These are phyloP conservation scores for Caenorhabditis doughertyi DNA, from an alignment of 2,888 invertebrate species.

Conservation along the genomic window DNA sequence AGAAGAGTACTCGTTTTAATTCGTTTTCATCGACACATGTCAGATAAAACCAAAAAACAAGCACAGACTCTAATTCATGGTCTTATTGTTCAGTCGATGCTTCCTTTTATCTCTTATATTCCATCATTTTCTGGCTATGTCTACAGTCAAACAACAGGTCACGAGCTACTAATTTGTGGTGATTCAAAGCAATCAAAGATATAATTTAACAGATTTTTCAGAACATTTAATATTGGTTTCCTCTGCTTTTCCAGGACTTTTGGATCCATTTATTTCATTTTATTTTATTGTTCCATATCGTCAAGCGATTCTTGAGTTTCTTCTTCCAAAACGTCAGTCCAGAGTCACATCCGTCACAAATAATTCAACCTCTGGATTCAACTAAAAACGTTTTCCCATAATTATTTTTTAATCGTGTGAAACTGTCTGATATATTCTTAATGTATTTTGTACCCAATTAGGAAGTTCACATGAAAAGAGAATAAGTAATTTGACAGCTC, in stretches of 20 bases:
- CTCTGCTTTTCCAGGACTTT: slow-evolving; percentile 45
- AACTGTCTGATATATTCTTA: neutral
- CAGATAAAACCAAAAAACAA: slow-evolving; percentile 56
- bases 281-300: slow-evolving; percentile 63
- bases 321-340: slow-evolving; percentile 20
- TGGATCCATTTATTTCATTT: slow-evolving; percentile 61
- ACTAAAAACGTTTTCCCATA: slow-evolving; percentile 13
- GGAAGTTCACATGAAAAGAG: neutral
- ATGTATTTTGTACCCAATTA: slow-evolving; percentile 4
- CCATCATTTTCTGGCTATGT: slow-evolving; percentile 44
- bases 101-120: slow-evolving; percentile 48
- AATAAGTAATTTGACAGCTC: no score
- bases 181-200: neutral
- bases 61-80: slow-evolving; percentile 56
- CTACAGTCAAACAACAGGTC: slow-evolving; percentile 37
- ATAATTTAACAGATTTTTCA: neutral
- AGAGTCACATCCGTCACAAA: slow-evolving; percentile 28
- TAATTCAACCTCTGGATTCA: slow-evolving; percentile 37
- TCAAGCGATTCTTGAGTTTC: slow-evolving; percentile 41
- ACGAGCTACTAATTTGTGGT: slow-evolving; percentile 35
- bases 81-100: slow-evolving; percentile 46
- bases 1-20: slow-evolving; percentile 48
- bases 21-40: slow-evolving; percentile 53
- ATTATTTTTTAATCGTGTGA: slow-evolving; percentile 10
- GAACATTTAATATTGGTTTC: slow-evolving; percentile 50